Base-by-base conservation (phyloP, 1,140 invertebrate species). In the Rhizoglyphus robini region DNA sequence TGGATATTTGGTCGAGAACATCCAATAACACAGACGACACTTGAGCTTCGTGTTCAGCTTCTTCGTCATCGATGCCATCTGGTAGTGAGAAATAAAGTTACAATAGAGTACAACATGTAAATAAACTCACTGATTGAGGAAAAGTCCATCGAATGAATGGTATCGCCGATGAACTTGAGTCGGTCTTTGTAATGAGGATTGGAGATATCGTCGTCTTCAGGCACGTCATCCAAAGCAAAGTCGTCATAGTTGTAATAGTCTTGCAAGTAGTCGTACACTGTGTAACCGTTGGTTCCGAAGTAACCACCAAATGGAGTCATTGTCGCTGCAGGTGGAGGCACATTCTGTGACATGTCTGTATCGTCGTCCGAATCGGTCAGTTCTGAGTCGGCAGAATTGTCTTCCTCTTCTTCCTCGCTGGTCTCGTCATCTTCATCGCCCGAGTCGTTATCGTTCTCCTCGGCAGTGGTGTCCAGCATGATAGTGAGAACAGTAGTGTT, bases 401-500 rank as follows among this genome's bases (percentile, higher is more conserved):
- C n/a, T 58, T 34, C 8, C 49, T 58, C 2, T 30, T 58, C n/a
- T n/a, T n/a, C n/a, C n/a, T n/a, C n/a, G n/a, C n/a, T n/a, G n/a
- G 60, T 90, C 76, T 96, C 90, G n/a, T n/a, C n/a, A 46, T 60
- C 15, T n/a, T 60, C 15, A 20, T 60, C 27, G 11, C n/a, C 58
- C 27, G 15, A n/a, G 13, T 60, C 15, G 15, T 30, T 8, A 20
- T 60, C 15, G 2, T 32, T 5, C 2, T 11, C 20, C 2, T 3
- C 46, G 2, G 4, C 2, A 61, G 23, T 36, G 29, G 60, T 90
- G 76, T 96, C 90, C 58, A 96, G 79, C 82, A 95, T 87, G 25
- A 96, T 79, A 36, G 91, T 94, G 4, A 96, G 87, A 48, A 91
- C 91, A 62, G 88, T 93, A 2, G 90, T 95, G 75, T 97, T 97